Base-by-base conservation (phyloP, 1,140 invertebrate genomes). In the Lepidurus packardi region DNA sequence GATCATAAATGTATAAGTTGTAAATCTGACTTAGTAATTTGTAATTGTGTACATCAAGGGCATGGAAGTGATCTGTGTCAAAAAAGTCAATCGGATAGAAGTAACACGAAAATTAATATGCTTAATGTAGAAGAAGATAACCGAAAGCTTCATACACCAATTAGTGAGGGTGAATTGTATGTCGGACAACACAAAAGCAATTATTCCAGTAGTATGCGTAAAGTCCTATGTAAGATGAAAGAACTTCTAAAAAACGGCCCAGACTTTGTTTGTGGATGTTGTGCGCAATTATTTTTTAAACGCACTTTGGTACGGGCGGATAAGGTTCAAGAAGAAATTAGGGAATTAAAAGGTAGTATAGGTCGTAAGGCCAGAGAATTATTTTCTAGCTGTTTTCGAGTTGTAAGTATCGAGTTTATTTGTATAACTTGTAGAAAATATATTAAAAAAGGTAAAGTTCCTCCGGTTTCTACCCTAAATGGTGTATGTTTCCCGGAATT, bases 401-500 rank as follows among this genome's bases (percentile, higher is more conserved):
- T 47, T 47, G 45, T 47, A 47, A 47, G 45, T 47, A 47, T 7
- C 45, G 10, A 47, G 45, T 47, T 47, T 47, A 47, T 47, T 47
- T 47, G 45, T 47, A 47, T 47, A 47, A 47, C 45, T 16, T 47
- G 45, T 7, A 47, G 45, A 47, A 47, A 47, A 47, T 47, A 47
- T 47, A 47, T 47, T 47, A 47, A 47, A 47, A 47, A 47, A 47
- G 45, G 45, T 47, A 47, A 47, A 47, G 45, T 11, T 47, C 45
- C 45, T 47, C 45, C 45, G 16, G 45, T 47, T 47, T 8, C 45
- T 47, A 47, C 5, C 6, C 45, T 7, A 47, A 47, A 47, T 47
- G 45, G 45, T 47, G 45, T 47, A 47, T 47, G 45, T 47, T 47
- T 47, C 45, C 45, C 45, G 45, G 45, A 47, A 47, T 47, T 47